phyloP scores from a whole-genome alignment of 2,888 invertebrate genomes.

The Mythimna ferrago region DNA sequence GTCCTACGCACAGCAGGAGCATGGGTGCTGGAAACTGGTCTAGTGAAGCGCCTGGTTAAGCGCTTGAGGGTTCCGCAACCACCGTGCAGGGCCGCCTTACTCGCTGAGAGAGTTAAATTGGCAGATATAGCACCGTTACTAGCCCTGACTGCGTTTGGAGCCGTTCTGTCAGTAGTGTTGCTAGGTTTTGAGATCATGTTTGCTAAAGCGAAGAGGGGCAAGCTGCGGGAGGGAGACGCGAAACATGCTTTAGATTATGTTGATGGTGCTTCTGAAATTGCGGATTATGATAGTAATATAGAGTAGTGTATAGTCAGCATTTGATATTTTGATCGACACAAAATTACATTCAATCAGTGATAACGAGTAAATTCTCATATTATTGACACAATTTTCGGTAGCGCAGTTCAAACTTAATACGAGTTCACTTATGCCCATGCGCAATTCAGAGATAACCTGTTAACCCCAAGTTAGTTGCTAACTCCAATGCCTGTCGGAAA shows the following conservation, averaged over 20 bases:
- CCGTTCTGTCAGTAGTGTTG: slow-evolving; percentile 71
- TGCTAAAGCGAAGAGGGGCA: slow-evolving; percentile 60
- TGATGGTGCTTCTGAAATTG: not conserved
- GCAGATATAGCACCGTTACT: slow-evolving; percentile 78
- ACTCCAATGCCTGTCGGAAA: too few relatives aligned
- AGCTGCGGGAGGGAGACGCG: slow-evolving; percentile 9
- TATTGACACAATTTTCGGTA: too few relatives aligned
- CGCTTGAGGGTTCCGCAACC: slow-evolving; percentile 73
- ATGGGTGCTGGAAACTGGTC: slow-evolving; percentile 80
- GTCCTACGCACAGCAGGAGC: slow-evolving; percentile 72
- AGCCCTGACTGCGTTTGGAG: slow-evolving; percentile 69
- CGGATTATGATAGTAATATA: slow-evolving; percentile 16
- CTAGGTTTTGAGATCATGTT: slow-evolving; percentile 75
- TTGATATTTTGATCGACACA: too few relatives aligned
- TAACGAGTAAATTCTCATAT: too few relatives aligned
- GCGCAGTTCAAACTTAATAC: too few relatives aligned
- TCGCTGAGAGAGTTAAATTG: slow-evolving; percentile 82
- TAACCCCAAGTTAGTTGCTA: too few relatives aligned
- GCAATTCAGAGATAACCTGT: too few relatives aligned
- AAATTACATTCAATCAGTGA: too few relatives aligned
- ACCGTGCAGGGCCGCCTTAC: slow-evolving; percentile 78
- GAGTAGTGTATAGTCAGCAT: too few relatives aligned
- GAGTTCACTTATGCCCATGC: too few relatives aligned
- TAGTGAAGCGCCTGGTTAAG: slow-evolving; percentile 73
- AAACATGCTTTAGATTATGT: slow-evolving; percentile 1